Conservation (phyloP, 2,797 vertebrate species). For the Melanotaenia boesemani region DNA sequence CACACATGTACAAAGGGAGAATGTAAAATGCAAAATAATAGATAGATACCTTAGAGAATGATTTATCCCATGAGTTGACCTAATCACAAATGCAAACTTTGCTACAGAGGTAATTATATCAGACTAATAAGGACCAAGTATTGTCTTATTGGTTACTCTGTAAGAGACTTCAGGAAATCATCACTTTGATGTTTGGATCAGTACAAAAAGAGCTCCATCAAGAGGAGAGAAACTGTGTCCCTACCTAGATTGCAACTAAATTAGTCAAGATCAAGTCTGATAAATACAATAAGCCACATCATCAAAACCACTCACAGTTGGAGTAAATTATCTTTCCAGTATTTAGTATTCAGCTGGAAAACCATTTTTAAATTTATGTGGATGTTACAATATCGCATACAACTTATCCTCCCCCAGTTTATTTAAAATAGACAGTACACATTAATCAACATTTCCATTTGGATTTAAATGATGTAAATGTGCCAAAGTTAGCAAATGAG, state of each 20-base stretch:
- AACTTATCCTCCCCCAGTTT: not conserved
- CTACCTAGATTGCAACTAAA: not conserved
- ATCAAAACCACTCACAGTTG: not conserved
- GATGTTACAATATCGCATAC: not conserved
- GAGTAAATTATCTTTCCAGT: not conserved
- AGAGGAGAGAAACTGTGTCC: not conserved
- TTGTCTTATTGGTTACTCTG: slow-evolving; percentile 6
- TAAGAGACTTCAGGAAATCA: not conserved
- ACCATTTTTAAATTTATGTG: not conserved
- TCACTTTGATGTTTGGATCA: slow-evolving; percentile 12
- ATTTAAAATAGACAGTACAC: too few relatives aligned
- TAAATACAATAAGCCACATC: not conserved
- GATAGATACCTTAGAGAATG: slow-evolving; percentile 3
- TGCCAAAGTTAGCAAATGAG: too few relatives aligned
- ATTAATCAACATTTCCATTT: too few relatives aligned
- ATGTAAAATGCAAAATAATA: not conserved
- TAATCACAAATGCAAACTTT: slow-evolving; percentile 21
- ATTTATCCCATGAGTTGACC: slow-evolving; percentile 12
- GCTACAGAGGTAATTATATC: slow-evolving; percentile 1
- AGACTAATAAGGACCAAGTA: not conserved
- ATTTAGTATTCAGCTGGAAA: not conserved
- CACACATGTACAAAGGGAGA: not conserved
- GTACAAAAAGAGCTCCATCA: not conserved
- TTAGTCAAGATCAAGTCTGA: not conserved
- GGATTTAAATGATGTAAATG: too few relatives aligned